Percentiles rank a stretch among this genome's conserved stretches.
Evolutionary conservation across 1,140 invertebrate species (phyloP).

Genomic region (Aphelenchoides avenae): DNA sequence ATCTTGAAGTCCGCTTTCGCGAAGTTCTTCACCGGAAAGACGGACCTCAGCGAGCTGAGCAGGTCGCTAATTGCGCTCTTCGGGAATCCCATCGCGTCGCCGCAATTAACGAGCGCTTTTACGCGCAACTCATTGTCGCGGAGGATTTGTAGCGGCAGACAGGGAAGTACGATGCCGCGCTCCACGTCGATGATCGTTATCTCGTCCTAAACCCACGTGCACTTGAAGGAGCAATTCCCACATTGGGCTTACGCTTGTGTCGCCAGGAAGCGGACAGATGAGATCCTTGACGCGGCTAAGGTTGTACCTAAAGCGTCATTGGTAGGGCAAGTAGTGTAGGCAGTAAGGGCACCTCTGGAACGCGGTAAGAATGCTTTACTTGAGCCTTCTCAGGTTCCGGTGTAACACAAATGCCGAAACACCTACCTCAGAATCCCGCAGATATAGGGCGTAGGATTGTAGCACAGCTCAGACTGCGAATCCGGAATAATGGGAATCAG

Average conservation of each 20-base stretch:
- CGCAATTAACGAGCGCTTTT: constrained; percentile 34
- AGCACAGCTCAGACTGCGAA: constrained; percentile 39
- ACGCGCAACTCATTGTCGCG: constrained; percentile 28
- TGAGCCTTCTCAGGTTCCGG: neutral
- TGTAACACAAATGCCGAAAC: constrained; percentile 3
- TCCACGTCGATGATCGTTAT: constrained; percentile 37
- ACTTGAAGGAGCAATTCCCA: constrained; percentile 10
- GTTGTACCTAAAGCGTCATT: constrained; percentile 35
- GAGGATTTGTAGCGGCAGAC: constrained; percentile 10
- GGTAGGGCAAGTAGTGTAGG: neutral
- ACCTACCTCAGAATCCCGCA: constrained; percentile 40
- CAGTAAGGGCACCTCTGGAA: too few species aligned
- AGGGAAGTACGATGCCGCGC: constrained; percentile 33
- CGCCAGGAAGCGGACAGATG: constrained; percentile 11
- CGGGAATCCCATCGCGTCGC: constrained; percentile 32
- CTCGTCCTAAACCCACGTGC: constrained; percentile 30
- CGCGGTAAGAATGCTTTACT: too few species aligned
- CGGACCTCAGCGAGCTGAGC: constrained; percentile 21
- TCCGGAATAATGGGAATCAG: constrained; percentile 41
- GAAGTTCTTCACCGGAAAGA: constrained; percentile 26
- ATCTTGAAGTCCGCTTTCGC: constrained; percentile 38
- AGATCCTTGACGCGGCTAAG: constrained; percentile 18
- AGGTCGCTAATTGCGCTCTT: constrained; percentile 30
- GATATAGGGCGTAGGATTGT: constrained; percentile 43
- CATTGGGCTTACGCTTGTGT: constrained; percentile 7